Evolutionary conservation across 2,888 invertebrate genomes (phyloP), one percentile per base, ranked within the genome.

Genomic region (Brachylomia viminalis): DNA sequence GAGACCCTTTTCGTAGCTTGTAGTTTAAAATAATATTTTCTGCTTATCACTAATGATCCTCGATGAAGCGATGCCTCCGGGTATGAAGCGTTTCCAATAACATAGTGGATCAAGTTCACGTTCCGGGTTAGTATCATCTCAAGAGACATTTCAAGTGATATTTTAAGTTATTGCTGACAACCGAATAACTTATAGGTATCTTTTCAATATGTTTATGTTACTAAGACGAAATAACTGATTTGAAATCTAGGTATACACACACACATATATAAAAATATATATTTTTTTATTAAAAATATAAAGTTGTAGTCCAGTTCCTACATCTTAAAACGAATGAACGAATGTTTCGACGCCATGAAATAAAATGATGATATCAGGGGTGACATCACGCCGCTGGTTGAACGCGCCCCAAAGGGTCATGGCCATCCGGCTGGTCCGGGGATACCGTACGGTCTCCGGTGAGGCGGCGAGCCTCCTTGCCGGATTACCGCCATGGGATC

Each of bases 81-180:
- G 61, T 42, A 38, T 33, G 47, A n/a, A 56, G 17, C 30, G 62
- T 54, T 49, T 59, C 65, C 73, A 52, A 74, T 86, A 84, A 84
- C 58, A 72, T 54, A 69, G 72, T 66, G 49, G 59, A 59, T 77
- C 75, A 79, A 77, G 59, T 77, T 70, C 59, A 45, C 64, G 52
- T 77, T 47, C 58, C 75, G 20, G 17, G 67, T 69, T 79, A 74
- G 75, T 82, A 66, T 68, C n/a, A 77, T 77, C 77, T 73, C 47
- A 20, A 20, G 77, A 69, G 71, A 77, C 58, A 61, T 76, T 66
- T 54, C 27, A 69, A 65, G 67, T 64, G 54, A 75, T 71, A 64
- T 77, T 61, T 62, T 30, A 72, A 70, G 67, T 61, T 54, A 74
- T 71, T 33, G 45, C 56, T 69, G 67, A 42, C 6, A 47, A 13